These are phyloP conservation scores for Apis cerana DNA, from an alignment of 1,140 invertebrate species.

Conservation along the genomic window DNA sequence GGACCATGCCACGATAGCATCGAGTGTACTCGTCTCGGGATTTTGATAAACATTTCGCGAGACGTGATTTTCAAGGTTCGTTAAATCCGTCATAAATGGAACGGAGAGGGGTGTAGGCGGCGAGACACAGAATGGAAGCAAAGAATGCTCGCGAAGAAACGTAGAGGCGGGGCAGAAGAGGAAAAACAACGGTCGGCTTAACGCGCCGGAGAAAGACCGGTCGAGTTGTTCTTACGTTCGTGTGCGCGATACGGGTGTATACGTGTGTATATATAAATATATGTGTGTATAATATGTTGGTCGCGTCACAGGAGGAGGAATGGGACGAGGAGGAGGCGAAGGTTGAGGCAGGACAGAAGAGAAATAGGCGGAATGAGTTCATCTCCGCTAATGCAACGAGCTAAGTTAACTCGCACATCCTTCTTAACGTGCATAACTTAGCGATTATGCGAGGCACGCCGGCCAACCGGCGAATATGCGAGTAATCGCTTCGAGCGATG, in stretches of 20 bases:
- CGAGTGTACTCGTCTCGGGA: neutral
- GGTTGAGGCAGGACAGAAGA: slow-evolving; percentile 35
- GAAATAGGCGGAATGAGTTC: slow-evolving; percentile 76
- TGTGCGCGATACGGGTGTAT: neutral
- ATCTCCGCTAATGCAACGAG: slow-evolving; percentile 78
- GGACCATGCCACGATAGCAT: neutral
- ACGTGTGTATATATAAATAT: neutral
- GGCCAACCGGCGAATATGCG: slow-evolving; percentile 34
- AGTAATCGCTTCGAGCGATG: slow-evolving; percentile 45
- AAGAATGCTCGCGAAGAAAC: neutral
- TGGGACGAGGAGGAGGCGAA: neutral
- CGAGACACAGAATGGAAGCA: slow-evolving; percentile 35
- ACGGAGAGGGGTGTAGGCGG: slow-evolving; percentile 37
- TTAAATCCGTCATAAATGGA: slow-evolving; percentile 68
- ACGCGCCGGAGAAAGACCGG: too few species aligned
- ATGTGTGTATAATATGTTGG: neutral
- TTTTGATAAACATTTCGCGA: slow-evolving; percentile 68
- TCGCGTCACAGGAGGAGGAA: neutral
- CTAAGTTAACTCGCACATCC: slow-evolving; percentile 80
- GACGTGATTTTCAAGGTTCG: slow-evolving; percentile 74
- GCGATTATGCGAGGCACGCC: slow-evolving; percentile 65
- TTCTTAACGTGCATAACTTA: slow-evolving; percentile 77
- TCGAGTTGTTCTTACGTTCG: neutral
- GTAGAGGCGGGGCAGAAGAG: neutral
- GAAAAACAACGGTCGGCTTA: neutral